phyloP scores from a whole-genome alignment of 1,140 invertebrate species.

The Probaryconus sp. region DNA sequence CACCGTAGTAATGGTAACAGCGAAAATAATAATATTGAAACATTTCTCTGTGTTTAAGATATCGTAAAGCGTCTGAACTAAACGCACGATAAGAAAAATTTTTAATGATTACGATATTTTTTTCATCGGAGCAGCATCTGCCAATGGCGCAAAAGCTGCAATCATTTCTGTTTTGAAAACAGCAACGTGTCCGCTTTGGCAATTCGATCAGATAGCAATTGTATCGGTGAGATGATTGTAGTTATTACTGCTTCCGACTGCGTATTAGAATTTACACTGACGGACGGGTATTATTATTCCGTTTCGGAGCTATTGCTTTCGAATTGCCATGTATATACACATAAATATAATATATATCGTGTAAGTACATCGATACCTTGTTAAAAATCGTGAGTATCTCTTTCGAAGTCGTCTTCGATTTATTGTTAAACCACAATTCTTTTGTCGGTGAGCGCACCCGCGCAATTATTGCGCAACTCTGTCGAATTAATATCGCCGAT shows the following conservation, averaged over 20 bases:
- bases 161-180: constrained; percentile 71
- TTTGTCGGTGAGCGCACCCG: constrained; percentile 47
- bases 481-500: constrained; percentile 40
- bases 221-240: constrained; percentile 74
- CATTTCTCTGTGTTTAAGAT: no score
- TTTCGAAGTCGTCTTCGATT: constrained; percentile 30
- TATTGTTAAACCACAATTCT: constrained; percentile 40
- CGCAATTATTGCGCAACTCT: constrained; percentile 42
- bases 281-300: constrained; percentile 66
- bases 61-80: no score
- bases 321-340: constrained; percentile 56
- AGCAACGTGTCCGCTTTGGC: constrained; percentile 67
- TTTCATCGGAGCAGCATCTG: constrained; percentile 68
- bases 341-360: constrained; percentile 49
- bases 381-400: constrained; percentile 37
- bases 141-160: constrained; percentile 61
- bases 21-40: no score
- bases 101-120: constrained; percentile 53
- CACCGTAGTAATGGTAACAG: no score
- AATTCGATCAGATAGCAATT: constrained; percentile 72
- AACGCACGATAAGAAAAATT: constrained; percentile 58
- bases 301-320: constrained; percentile 59
- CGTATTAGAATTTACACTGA: constrained; percentile 73
- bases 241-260: constrained; percentile 70
- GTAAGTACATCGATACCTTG: constrained; percentile 47